phyloP scores from a whole-genome alignment of 1,140 invertebrate species.

The Temnothorax curvispinosus region DNA sequence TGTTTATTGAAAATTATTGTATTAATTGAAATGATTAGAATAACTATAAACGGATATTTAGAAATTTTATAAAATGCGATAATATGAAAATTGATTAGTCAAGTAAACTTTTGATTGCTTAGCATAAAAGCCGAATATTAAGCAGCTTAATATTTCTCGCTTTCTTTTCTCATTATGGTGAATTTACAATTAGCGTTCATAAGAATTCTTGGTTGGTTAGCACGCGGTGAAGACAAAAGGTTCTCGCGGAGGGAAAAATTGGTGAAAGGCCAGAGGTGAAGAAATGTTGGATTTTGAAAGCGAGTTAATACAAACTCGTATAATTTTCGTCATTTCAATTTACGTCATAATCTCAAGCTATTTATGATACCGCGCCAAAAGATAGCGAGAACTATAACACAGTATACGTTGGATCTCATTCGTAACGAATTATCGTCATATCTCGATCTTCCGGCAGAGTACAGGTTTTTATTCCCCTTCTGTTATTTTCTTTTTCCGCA shows the following conservation, averaged over 20 bases:
- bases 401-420: not conserved
- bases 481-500: not conserved
- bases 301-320: not conserved
- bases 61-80: not conserved
- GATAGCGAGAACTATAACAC: not conserved
- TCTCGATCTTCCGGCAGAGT: not conserved
- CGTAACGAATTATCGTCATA: not conserved
- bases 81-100: not conserved
- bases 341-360: constrained; percentile 17
- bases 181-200: not conserved
- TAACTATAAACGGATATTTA: not conserved
- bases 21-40: not conserved
- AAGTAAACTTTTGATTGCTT: not conserved
- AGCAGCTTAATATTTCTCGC: not conserved
- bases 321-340: not conserved
- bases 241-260: not conserved
- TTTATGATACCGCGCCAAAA: constrained; percentile 1
- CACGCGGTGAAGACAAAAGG: not conserved
- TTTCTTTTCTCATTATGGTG: not conserved
- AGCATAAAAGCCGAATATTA: not conserved
- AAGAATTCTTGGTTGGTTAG: not conserved
- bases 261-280: not conserved
- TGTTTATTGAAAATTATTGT: not conserved
- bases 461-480: not conserved
- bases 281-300: not conserved